phyloP scores from a whole-genome alignment of 2,888 invertebrate genomes.

The Osmoderma eremita region DNA sequence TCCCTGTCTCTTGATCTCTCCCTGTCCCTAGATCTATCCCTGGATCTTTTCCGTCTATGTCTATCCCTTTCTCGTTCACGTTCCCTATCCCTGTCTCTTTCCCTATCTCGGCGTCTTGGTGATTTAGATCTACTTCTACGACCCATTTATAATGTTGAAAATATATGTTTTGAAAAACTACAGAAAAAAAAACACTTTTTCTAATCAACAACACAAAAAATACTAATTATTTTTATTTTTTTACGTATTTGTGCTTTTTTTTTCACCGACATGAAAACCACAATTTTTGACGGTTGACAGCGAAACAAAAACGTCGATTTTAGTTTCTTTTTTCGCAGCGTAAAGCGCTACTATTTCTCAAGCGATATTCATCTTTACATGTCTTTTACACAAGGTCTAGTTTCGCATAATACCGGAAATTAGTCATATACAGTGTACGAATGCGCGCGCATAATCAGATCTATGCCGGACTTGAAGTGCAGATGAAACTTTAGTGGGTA shows the following conservation, averaged over 20 bases:
- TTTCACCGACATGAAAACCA: conserved; percentile 43
- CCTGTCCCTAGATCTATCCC: conserved; percentile 62
- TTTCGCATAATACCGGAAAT: conserved; percentile 29
- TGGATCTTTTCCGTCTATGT: conserved; percentile 61
- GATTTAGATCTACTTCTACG: conserved; percentile 65
- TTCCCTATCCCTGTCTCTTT: conserved; percentile 64
- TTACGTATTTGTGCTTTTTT: conserved; percentile 20
- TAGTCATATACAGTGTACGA: conserved; percentile 34
- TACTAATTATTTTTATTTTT: conserved; percentile 38
- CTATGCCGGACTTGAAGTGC: conserved; percentile 51
- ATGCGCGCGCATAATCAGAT: conserved; percentile 47
- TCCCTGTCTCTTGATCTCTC: conserved; percentile 64
- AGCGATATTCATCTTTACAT: conserved; percentile 46
- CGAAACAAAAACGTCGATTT: conserved; percentile 60
- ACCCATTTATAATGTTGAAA: conserved; percentile 63
- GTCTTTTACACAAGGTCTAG: conserved; percentile 32
- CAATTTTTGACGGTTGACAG: conserved; percentile 49
- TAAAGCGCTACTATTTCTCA: conserved; percentile 57
- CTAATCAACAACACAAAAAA: conserved; percentile 42
- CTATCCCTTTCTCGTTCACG: conserved; percentile 65
- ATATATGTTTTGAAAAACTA: conserved; percentile 17
- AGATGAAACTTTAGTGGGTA: conserved; percentile 57
- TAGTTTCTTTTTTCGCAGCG: conserved; percentile 60
- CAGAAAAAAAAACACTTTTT: conserved; percentile 39
- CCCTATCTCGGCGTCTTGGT: conserved; percentile 66